These are phyloP conservation scores for Desmodus rotundus DNA, from an alignment of 2,113 vertebrate genomes.

Conservation along the genomic window DNA sequence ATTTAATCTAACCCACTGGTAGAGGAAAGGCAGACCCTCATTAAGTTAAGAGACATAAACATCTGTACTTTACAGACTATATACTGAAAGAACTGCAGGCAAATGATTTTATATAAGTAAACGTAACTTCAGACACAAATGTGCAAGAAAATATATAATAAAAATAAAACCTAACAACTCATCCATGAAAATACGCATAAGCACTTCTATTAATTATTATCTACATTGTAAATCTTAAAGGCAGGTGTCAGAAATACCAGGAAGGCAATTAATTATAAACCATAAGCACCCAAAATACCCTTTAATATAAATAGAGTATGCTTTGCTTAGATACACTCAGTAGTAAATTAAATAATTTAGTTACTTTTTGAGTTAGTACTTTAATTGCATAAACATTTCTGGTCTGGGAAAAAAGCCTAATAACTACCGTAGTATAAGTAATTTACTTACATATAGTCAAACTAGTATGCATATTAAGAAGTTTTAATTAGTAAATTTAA, in stretches of 20 bases:
- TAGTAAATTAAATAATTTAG: background rate
- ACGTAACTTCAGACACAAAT: conserved; percentile 31
- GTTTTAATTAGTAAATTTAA: background rate
- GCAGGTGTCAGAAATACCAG: conserved; percentile 5
- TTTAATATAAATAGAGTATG: background rate
- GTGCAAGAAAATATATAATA: conserved; percentile 32
- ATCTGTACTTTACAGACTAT: conserved; percentile 64
- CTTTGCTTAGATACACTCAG: background rate
- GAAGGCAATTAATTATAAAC: conserved; percentile 18
- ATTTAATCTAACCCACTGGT: conserved; percentile 62
- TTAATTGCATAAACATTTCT: background rate
- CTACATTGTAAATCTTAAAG: conserved; percentile 36
- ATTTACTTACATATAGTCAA: conserved; percentile 1
- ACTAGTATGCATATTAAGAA: background rate
- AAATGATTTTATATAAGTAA: conserved; percentile 59
- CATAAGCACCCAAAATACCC: background rate
- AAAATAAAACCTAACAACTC: conserved; percentile 28
- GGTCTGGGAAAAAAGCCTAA: background rate
- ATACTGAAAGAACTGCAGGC: conserved; percentile 68
- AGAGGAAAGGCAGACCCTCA: conserved; percentile 60
- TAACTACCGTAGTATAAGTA: background rate
- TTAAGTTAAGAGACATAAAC: conserved; percentile 50
- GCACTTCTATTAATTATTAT: conserved; percentile 13
- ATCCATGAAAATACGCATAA: conserved; percentile 43
- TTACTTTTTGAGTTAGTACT: background rate